Evolutionary conservation across 1,140 invertebrate genomes (phyloP), one percentile per base, ranked within the genome.

Genomic region (Drosophila mayri): DNA sequence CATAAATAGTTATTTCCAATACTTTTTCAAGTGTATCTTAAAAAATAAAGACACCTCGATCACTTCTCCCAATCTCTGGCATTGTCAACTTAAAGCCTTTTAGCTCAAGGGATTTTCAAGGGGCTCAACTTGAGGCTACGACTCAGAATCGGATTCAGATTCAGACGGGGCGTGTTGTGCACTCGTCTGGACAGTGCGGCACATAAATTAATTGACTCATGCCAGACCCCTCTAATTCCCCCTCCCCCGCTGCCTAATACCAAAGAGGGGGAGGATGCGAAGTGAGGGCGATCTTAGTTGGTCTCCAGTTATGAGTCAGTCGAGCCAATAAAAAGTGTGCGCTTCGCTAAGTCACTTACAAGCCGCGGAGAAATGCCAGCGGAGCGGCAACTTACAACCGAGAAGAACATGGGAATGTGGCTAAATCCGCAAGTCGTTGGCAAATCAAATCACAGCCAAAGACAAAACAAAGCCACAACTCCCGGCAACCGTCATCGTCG

Each of bases 121-220:
- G 40, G n/a, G 44, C 61, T 59, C 60, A 41, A 49, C 41, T 28
- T 38, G 54, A 49, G 46, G 7, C 22, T 20, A n/a, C n/a, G 12
- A n/a, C 12, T 37, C 25, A 2, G 8, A 62, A 30, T 54, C 20
- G 3, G 20, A 54, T n/a, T 63, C 79, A 70, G 20, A 54, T n/a
- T 63, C 79, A 70, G 79, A 80, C 84, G 57, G 84, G 83, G 80
- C 71, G 80, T 79, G 84, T 61, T 84, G 47, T 68, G 71, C 76
- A 66, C 40, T 64, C 50, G 79, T 87, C 84, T 87, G 83, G 83
- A 88, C 80, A 70, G 44, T 83, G 78, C 76, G 62, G 76, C 61
- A 84, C 57, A 87, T 70, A 67, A 88, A 83, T 88, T 88, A 87
- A 88, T 87, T 87, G 83, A 87, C 71, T 87, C 83, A 87, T 80